Conservation (phyloP, 1,140 invertebrate species). For the Alviniconcha marisindica region DNA sequence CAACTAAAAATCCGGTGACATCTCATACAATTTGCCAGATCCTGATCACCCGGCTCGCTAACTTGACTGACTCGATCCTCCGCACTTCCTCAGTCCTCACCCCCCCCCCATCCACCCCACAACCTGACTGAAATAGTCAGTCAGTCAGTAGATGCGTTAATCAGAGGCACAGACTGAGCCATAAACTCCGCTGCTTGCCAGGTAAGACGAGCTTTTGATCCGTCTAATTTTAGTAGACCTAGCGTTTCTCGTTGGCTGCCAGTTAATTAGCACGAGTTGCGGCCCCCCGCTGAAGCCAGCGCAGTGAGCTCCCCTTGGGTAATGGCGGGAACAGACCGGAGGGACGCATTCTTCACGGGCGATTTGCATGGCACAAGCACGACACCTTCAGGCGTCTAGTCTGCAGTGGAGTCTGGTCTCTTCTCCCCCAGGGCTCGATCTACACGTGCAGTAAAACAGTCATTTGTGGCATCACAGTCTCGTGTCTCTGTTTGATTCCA, state of each 20-base stretch:
- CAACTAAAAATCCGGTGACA: too few species aligned
- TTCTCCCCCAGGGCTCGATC: too few species aligned
- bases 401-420: too few species aligned
- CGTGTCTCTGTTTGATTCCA: too few species aligned
- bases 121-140: too few species aligned
- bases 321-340: constrained; percentile 25
- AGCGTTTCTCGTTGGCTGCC: constrained; percentile 6
- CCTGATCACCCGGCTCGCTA: too few species aligned
- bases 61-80: too few species aligned
- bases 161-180: background rate
- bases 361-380: constrained; percentile 14
- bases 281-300: constrained; percentile 18
- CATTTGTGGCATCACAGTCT: too few species aligned
- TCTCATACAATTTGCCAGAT: too few species aligned
- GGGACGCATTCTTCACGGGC: constrained; percentile 19
- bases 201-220: background rate
- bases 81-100: too few species aligned
- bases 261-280: constrained; percentile 23
- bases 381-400: background rate
- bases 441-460: constrained; percentile 26
- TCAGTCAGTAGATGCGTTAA: too few species aligned
- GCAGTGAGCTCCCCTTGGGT: constrained; percentile 24
- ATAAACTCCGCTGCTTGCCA: constrained; percentile 3
- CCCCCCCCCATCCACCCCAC: too few species aligned
- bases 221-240: background rate